Percentiles rank a stretch among this genome's conserved stretches.
Evolutionary conservation across 2,113 vertebrate genomes (phyloP).

Genomic region (Bos javanicus): DNA sequence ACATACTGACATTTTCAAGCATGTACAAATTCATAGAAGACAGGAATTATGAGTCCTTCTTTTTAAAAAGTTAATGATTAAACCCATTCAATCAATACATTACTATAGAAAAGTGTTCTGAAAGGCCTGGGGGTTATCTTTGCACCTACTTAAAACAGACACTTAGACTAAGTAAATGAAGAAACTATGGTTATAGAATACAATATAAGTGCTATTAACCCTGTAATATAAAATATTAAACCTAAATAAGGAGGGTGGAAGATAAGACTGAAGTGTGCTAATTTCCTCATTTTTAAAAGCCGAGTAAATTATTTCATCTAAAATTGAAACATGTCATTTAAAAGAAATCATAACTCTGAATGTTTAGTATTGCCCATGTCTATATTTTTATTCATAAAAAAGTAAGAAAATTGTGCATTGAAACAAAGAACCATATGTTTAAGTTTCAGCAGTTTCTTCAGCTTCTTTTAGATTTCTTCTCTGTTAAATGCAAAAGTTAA

Average conservation of each 20-base stretch:
- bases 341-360: slow-evolving; percentile 4
- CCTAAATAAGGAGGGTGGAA: not conserved
- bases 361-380: not conserved
- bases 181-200: not conserved
- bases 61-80: not conserved
- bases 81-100: not conserved
- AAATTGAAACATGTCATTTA: slow-evolving; percentile 25
- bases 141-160: slow-evolving; percentile 6
- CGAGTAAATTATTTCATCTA: not conserved
- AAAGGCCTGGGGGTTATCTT: not conserved
- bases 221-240: not conserved
- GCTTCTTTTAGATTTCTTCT: not conserved
- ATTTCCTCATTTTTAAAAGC: slow-evolving; percentile 29
- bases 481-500: not conserved
- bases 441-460: not conserved
- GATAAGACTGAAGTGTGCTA: not conserved
- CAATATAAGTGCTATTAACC: not conserved
- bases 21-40: not conserved
- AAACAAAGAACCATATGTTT: slow-evolving; percentile 25
- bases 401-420: not conserved
- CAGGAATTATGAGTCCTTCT: not conserved
- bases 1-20: not conserved
- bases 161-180: not conserved
- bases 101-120: not conserved
- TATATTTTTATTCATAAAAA: not conserved